These are phyloP conservation scores for Gallinago nigripennis DNA, from an alignment of 2,797 vertebrate genomes.

Conservation along the genomic window DNA sequence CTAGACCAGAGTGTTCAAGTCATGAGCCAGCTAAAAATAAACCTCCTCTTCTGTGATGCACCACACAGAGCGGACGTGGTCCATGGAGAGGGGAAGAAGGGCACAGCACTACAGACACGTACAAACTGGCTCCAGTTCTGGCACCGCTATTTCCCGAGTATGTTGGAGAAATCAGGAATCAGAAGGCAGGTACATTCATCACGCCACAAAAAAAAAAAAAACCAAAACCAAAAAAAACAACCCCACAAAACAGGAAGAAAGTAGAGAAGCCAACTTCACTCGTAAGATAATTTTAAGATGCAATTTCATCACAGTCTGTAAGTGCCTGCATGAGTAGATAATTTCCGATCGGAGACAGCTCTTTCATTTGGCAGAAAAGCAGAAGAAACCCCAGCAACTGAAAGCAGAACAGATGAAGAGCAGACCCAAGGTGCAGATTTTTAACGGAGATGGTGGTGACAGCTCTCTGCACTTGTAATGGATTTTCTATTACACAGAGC, in stretches of 20 bases:
- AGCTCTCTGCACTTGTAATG: neutral
- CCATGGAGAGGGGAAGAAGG: neutral
- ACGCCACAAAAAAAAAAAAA: neutral
- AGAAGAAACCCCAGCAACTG: neutral
- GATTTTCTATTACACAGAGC: neutral
- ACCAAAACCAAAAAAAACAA: neutral
- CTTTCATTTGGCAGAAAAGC: neutral
- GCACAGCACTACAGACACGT: neutral
- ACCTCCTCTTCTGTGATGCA: neutral
- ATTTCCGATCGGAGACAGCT: slow-evolving; percentile 37
- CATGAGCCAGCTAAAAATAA: neutral
- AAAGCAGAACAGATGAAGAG: neutral
- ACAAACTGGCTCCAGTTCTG: neutral
- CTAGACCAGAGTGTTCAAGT: neutral
- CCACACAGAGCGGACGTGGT: rapidly evolving
- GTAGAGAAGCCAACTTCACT: neutral
- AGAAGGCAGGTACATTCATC: neutral
- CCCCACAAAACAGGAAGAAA: neutral
- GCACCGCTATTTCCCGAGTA: neutral
- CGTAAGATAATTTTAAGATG: neutral
- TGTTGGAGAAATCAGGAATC: neutral
- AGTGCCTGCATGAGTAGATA: neutral
- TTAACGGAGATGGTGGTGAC: neutral
- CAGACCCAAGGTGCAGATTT: slow-evolving; percentile 3
- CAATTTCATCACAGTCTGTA: neutral